Conservation (phyloP, 2,113 vertebrate genomes). For the Gallinago undulata region DNA sequence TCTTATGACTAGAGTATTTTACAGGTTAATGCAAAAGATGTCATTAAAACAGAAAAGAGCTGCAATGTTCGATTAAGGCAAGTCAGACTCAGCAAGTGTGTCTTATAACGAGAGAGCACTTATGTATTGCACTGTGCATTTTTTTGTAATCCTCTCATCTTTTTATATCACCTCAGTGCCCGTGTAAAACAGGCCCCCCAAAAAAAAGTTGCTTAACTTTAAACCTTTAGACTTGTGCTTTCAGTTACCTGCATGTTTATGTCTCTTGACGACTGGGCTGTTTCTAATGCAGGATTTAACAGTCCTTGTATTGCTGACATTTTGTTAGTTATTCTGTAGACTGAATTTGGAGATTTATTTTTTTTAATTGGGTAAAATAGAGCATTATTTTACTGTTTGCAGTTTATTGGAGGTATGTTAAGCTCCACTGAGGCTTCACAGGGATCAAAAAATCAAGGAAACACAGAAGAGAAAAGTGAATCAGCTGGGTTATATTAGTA, state of each 20-base stretch:
- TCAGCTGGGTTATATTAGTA: slow-evolving; percentile 63
- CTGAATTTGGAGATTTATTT: not conserved
- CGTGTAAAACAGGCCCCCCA: not conserved
- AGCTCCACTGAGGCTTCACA: not conserved
- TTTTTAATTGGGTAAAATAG: slow-evolving; percentile 9
- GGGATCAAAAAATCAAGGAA: slow-evolving; percentile 38
- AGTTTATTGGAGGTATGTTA: not conserved
- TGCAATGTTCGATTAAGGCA: not conserved
- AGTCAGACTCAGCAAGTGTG: not conserved
- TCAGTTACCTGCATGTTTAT: not conserved
- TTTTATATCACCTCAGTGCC: too few relatives aligned
- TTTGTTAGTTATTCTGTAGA: not conserved
- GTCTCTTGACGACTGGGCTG: not conserved
- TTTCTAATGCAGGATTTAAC: not conserved
- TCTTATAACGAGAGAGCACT: not conserved
- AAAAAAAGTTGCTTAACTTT: not conserved
- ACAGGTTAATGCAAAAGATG: not conserved
- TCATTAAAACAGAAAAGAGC: not conserved
- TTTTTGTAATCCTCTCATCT: not conserved
- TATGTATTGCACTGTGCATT: not conserved
- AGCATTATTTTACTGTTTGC: not conserved
- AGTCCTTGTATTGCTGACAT: not conserved
- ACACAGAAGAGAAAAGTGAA: slow-evolving; percentile 13
- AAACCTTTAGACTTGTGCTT: not conserved
- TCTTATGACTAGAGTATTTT: not conserved